Conservation (phyloP, 2,113 vertebrate species). For the Falcunculus frontatus region DNA sequence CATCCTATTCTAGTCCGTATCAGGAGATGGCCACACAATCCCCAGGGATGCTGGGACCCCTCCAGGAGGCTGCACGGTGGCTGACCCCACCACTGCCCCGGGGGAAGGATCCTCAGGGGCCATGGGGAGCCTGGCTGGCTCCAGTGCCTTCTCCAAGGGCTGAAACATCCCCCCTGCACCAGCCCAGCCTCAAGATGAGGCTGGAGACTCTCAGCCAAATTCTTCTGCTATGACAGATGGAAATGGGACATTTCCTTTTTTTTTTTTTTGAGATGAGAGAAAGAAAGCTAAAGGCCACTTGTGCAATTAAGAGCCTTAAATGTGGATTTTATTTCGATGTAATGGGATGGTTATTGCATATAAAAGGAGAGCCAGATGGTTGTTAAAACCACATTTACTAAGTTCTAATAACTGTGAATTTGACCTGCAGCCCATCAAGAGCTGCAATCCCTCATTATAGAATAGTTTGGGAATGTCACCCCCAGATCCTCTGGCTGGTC, state of each 20-base stretch:
- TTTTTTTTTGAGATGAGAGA: background rate
- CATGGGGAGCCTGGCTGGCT: background rate
- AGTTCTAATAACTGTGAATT: slow-evolving; percentile 30
- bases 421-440: slow-evolving; percentile 29
- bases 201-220: background rate
- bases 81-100: rapidly evolving
- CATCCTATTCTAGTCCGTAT: background rate
- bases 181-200: background rate
- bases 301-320: slow-evolving; percentile 49
- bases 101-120: background rate
- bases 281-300: slow-evolving; percentile 17
- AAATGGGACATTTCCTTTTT: background rate
- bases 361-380: slow-evolving; percentile 60
- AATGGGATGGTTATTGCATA: slow-evolving; percentile 51
- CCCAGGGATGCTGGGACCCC: background rate
- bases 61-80: background rate
- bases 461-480: background rate
- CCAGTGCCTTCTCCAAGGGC: background rate
- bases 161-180: background rate
- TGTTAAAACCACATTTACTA: slow-evolving; percentile 54
- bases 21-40: background rate
- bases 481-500: background rate
- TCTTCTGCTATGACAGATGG: background rate
- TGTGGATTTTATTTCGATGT: slow-evolving; percentile 51
- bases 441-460: background rate